Percentiles rank a stretch among this genome's conserved stretches.
phyloP scores from a whole-genome alignment of 2,113 vertebrate species.

The Mormyrus lacerda region DNA sequence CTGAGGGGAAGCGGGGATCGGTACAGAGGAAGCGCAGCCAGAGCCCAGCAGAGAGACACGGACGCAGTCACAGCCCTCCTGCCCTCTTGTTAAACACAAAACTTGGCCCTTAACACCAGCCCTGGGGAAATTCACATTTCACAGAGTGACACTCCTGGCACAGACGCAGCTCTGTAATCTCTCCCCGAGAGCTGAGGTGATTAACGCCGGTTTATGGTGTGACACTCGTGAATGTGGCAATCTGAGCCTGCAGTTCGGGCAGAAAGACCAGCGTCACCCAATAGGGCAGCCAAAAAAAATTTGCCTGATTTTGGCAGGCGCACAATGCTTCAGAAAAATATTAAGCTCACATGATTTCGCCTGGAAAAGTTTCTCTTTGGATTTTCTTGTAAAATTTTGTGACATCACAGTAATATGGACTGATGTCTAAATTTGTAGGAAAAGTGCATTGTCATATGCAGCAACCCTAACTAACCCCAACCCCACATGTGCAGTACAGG shows the following conservation, averaged over 20 bases:
- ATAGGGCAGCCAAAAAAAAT: background rate
- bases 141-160: background rate
- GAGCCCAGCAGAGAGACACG: background rate
- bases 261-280: background rate
- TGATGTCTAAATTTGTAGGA: background rate
- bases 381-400: background rate
- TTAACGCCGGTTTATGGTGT: background rate
- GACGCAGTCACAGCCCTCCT: background rate
- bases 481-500: background rate
- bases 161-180: background rate
- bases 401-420: background rate
- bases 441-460: background rate
- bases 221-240: background rate
- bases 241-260: background rate
- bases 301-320: background rate
- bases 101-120: background rate
- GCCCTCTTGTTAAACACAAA: background rate
- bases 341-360: background rate
- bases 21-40: background rate
- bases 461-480: background rate
- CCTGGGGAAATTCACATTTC: background rate
- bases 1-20: background rate
- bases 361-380: background rate
- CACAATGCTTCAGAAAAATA: background rate
- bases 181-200: background rate